Evolutionary conservation across 2,888 invertebrate genomes (phyloP), one percentile per base, ranked within the genome.

Genomic region (Acronicta leporina): DNA sequence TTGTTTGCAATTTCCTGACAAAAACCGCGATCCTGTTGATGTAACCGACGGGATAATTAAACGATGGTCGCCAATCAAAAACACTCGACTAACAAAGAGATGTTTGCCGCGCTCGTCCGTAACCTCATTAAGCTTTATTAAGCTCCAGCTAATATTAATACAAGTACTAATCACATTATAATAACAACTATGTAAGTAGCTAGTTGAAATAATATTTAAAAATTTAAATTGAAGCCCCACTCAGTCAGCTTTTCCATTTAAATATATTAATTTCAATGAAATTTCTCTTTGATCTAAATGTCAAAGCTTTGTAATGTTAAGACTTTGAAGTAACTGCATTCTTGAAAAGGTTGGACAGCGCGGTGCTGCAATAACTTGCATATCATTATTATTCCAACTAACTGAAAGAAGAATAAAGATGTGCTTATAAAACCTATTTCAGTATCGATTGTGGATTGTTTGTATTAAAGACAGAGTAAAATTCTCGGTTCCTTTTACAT

Each of bases 281-380:
- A 20, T 33, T 30, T 33, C n/a, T 44, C 13, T 7, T 16, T 14
- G 38, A 13, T 33, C 27, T n/a, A 47, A 48, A 42, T 33, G 15
- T 13, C 10, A 9, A 60, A 20, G 25, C 58, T 48, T 45, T 58
- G 41, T 49, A 27, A 66, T 20, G 44, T 48, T 9, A 56, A 43
- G 14, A 14, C 25, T 27, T n/a, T 6, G n/a, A n/a, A n/a, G n/a
- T n/a, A n/a, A 25, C 15, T 13, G 16, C n/a, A 25, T 0, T 10
- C n/a, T 25, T 25, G n/a, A 10, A 5, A 15, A 14, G 16, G 16
- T 27, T 7, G 15, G 11, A 10, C 11, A 11, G 13, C 3, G 5
- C 8, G 9, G 15, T 25, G n/a, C 9, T 16, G 16, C 41, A 20
- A 13, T 27, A 35, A 42, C 41, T 41, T 13, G 10, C 15, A 6